A percentile compares a stretch with the other conserved stretches of the same genome.
phyloP scores from a whole-genome alignment of 2,797 vertebrate genomes.

The Chromis chromis region DNA sequence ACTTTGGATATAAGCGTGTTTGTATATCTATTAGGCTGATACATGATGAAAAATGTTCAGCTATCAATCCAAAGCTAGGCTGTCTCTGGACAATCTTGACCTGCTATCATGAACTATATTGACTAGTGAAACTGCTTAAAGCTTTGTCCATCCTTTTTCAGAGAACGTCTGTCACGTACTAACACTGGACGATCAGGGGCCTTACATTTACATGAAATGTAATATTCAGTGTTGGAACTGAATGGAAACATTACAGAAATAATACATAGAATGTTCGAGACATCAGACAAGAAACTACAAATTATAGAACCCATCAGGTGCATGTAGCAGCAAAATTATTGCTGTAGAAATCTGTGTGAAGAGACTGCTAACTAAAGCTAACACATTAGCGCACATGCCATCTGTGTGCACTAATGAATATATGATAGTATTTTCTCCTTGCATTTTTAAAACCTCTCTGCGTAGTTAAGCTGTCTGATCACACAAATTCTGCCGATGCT shows the following conservation, averaged over 20 bases:
- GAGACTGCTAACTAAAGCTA: no score
- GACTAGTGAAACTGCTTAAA: background rate
- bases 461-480: no score
- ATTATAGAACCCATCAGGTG: no score
- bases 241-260: background rate
- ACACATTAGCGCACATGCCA: no score
- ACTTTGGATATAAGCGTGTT: background rate
- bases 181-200: background rate
- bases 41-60: background rate
- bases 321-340: no score
- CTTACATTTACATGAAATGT: conserved; percentile 11
- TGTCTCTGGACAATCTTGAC: background rate
- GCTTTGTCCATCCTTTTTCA: conserved; percentile 14
- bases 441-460: no score
- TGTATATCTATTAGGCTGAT: background rate
- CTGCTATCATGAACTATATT: background rate
- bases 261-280: background rate
- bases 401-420: no score
- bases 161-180: background rate
- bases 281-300: background rate
- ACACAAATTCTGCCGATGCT: no score
- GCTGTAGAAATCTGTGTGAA: no score
- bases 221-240: background rate
- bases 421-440: no score
- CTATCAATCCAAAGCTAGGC: no score